Conservation (phyloP, 2,888 invertebrate genomes). For the Heliconius erato region DNA sequence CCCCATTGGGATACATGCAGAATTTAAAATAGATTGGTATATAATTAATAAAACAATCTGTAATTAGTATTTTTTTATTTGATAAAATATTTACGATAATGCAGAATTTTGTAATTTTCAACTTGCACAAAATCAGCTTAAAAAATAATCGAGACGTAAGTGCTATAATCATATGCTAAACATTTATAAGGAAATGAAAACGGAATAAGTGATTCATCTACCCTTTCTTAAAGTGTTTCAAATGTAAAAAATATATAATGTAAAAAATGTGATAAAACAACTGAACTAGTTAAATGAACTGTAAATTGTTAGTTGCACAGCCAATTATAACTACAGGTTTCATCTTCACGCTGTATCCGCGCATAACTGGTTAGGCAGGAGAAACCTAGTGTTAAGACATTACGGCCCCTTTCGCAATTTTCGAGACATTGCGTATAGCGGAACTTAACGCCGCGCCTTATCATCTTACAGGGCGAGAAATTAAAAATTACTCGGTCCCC, state of each 20-base stretch:
- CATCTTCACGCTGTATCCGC: too few species aligned
- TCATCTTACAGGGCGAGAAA: too few species aligned
- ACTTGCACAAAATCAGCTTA: not conserved
- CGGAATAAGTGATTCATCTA: not conserved
- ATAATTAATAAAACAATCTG: constrained; percentile 10
- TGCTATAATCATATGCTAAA: not conserved
- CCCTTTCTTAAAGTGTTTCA: not conserved
- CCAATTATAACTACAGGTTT: not conserved
- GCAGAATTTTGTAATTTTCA: constrained; percentile 9
- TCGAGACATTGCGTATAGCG: too few species aligned
- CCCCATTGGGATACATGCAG: too few species aligned
- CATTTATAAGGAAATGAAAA: not conserved
- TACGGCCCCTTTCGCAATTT: too few species aligned
- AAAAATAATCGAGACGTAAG: constrained; percentile 1
- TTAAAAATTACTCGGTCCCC: too few species aligned
- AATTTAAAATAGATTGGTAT: not conserved
- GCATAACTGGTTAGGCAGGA: too few species aligned
- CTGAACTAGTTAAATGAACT: not conserved
- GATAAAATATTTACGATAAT: constrained; percentile 5
- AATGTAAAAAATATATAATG: not conserved
- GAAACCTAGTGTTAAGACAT: too few species aligned
- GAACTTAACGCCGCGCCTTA: too few species aligned
- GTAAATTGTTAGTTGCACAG: constrained; percentile 15
- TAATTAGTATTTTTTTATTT: constrained; percentile 18
- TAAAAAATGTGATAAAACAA: not conserved